These are phyloP conservation scores for Hedychridium roseum DNA, from an alignment of 2,888 invertebrate genomes.

Conservation along the genomic window DNA sequence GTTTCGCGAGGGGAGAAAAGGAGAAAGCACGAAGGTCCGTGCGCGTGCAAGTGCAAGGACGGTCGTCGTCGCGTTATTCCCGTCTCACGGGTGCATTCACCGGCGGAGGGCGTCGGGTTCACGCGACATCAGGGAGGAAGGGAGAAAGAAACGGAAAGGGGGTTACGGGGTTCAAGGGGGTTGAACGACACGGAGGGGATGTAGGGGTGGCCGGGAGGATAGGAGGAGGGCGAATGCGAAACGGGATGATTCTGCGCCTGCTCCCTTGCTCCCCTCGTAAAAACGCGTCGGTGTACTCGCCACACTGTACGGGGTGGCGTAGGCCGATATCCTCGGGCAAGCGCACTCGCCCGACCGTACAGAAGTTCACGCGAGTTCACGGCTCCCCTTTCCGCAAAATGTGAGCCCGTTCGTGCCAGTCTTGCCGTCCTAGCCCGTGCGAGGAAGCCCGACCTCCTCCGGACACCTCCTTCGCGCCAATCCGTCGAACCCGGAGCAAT, in stretches of 20 bases:
- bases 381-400: too few relatives aligned
- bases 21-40: too few relatives aligned
- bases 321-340: slow-evolving; percentile 45
- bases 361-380: too few relatives aligned
- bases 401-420: too few relatives aligned
- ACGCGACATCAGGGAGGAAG: too few relatives aligned
- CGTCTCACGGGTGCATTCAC: slow-evolving; percentile 14
- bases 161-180: slow-evolving; percentile 11
- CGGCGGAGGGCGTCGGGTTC: too few relatives aligned
- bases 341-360: too few relatives aligned
- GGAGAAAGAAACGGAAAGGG: slow-evolving; percentile 1
- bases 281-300: slow-evolving; percentile 6
- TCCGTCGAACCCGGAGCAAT: slow-evolving; percentile 33
- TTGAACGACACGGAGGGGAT: slow-evolving; percentile 23
- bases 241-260: slow-evolving; percentile 27
- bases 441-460: too few relatives aligned
- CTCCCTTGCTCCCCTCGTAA: slow-evolving; percentile 8
- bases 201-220: slow-evolving; percentile 18
- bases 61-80: slow-evolving; percentile 29
- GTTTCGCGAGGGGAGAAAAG: too few relatives aligned
- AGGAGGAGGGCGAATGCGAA: slow-evolving; percentile 7
- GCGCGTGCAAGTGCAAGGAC: slow-evolving; percentile 21
- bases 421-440: too few relatives aligned
- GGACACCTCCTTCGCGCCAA: too few relatives aligned
- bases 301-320: slow-evolving; percentile 29